Evolutionary conservation across 2,888 invertebrate genomes (phyloP).

Genomic region (Cantharis lateralis): DNA sequence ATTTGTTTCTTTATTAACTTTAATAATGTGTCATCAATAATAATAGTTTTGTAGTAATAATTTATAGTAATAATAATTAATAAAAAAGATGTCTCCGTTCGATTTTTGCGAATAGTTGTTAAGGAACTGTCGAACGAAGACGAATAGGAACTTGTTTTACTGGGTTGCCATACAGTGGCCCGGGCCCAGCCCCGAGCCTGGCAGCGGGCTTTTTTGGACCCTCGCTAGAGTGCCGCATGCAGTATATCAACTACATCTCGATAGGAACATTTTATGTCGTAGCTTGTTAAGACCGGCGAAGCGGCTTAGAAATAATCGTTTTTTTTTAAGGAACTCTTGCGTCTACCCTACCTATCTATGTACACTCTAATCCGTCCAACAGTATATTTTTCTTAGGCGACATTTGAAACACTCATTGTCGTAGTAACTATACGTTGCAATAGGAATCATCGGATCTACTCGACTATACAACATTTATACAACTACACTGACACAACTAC

Average conservation of each 20-base stretch:
- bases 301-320: constrained; percentile 33
- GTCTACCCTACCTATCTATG: constrained; percentile 43
- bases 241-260: constrained; percentile 54
- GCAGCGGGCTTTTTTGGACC: constrained; percentile 49
- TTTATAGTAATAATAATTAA: constrained; percentile 54
- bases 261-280: constrained; percentile 57
- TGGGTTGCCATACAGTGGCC: constrained; percentile 56
- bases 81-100: constrained; percentile 56
- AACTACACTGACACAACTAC: constrained; percentile 55
- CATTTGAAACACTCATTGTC: constrained; percentile 39
- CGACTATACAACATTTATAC: constrained; percentile 55
- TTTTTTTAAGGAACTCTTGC: constrained; percentile 52
- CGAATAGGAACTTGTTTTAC: constrained; percentile 59
- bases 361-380: constrained; percentile 37
- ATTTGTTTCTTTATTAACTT: constrained; percentile 57
- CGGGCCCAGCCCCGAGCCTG: constrained; percentile 59
- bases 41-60: constrained; percentile 55
- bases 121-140: constrained; percentile 53
- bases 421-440: constrained; percentile 60
- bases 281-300: constrained; percentile 39
- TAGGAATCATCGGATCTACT: constrained; percentile 58
- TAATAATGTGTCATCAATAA: constrained; percentile 56
- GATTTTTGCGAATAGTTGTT: constrained; percentile 48
- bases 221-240: constrained; percentile 54
- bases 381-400: constrained; percentile 30